Base-by-base conservation (phyloP, 2,797 vertebrate genomes). In the Anniella stebbinsi region DNA sequence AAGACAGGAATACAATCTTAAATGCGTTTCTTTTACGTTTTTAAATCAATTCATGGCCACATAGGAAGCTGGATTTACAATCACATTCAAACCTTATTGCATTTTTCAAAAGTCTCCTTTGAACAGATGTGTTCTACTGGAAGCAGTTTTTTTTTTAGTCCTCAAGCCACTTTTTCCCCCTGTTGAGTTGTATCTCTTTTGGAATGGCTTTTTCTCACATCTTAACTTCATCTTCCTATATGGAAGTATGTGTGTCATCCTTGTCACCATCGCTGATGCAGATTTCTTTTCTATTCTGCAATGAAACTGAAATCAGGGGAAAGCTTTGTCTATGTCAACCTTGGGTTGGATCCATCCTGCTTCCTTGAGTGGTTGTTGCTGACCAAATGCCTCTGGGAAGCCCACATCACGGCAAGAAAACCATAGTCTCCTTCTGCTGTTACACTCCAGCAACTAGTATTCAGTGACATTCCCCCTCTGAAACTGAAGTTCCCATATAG, bases 1-100 rank as follows among this genome's bases (percentile, higher is more conserved):
- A 90, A 90, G 80, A 87, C 18, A 77, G 48, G 69, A 67, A 75
- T 82, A 10, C 63, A 41, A 51, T 75, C 75, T 86, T 86, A 86
- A 90, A 78, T 38, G 54, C 57, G 6, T 33, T 63, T 54, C 28
- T 69, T 57, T 73, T 12, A 38, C 18, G 15, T 82, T 87, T 75
- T 51, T 66, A 76, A 82, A 67, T 75, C n/a, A 76, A 11, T 54
- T 67, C 63, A 54, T 78, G 66, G 13, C 45, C 45, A 36, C 21
- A 30, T 28, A 36, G 33, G 17, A 78, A 12, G 51, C 28, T 76
- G 21, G 45, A 66, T 82, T 82, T 76, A 51, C n/a, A 66, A 66
- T 36, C 23, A 45, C 30, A 57, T 90, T 54, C 51, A 18, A 38
- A 21, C 72, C 57, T 76, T 30, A 4, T 54, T 10, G 63, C 54